phyloP scores from a whole-genome alignment of 2,113 vertebrate genomes.

The Caranx melampygus region DNA sequence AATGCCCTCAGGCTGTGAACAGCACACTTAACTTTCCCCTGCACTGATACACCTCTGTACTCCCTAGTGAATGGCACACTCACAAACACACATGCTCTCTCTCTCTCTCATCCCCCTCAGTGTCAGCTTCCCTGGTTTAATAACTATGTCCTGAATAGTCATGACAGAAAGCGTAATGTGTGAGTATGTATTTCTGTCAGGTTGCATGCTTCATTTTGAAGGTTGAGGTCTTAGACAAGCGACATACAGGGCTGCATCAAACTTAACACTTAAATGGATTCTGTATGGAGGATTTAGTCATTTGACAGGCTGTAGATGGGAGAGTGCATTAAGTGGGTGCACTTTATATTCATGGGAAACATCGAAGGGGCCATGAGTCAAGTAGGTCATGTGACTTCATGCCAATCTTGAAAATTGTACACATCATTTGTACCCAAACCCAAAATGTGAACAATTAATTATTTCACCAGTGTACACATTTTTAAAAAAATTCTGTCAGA shows the following conservation, averaged over 20 bases:
- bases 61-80: conserved; percentile 37
- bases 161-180: neutral
- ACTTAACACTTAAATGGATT: too few species aligned
- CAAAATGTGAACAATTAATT: too few species aligned
- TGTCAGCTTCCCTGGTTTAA: conserved; percentile 39
- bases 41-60: conserved; percentile 44
- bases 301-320: too few species aligned
- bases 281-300: too few species aligned
- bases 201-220: neutral
- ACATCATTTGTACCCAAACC: too few species aligned
- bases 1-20: conserved; percentile 53
- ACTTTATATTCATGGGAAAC: too few species aligned
- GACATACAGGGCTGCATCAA: neutral
- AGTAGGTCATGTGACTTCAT: too few species aligned
- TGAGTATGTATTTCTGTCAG: neutral
- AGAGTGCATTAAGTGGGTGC: too few species aligned
- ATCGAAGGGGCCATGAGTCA: too few species aligned
- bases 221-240: neutral
- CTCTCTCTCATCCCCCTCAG: conserved; percentile 6
- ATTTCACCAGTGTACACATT: too few species aligned
- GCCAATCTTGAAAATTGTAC: too few species aligned
- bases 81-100: neutral
- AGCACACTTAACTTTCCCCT: conserved; percentile 51
- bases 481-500: too few species aligned
- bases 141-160: conserved; percentile 11